Conservation (phyloP, 2,797 vertebrate species). For the Silurus aristotelis region DNA sequence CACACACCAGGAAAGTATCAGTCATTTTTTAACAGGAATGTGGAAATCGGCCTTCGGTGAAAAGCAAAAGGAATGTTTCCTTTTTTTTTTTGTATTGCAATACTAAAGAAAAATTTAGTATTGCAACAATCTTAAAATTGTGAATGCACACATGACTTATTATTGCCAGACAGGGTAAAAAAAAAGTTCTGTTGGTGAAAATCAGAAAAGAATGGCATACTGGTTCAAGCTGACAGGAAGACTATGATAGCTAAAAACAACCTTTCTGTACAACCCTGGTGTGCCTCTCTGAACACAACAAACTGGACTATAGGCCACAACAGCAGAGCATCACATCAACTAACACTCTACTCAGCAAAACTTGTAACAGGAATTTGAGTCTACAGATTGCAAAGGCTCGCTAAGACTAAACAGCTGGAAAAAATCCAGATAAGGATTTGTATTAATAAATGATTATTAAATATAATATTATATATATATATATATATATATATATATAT, state of each 20-base stretch:
- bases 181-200: not conserved
- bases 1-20: not conserved
- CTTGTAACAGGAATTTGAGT: not conserved
- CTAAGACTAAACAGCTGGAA: not conserved
- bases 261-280: not conserved
- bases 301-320: too few relatives aligned
- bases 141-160: too few relatives aligned
- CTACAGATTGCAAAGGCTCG: not conserved
- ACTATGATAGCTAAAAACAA: not conserved
- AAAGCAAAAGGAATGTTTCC: not conserved
- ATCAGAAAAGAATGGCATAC: not conserved
- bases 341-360: not conserved
- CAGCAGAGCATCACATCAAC: not conserved
- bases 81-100: not conserved
- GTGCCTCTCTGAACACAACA: not conserved
- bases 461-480: too few relatives aligned
- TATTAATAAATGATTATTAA: not conserved
- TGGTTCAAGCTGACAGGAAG: not conserved
- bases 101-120: not conserved
- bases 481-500: too few relatives aligned
- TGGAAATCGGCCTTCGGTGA: not conserved
- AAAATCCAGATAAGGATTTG: not conserved
- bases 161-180: not conserved
- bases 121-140: not conserved
- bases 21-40: not conserved